Percentiles rank a stretch among this genome's conserved stretches.
Evolutionary conservation across 2,888 invertebrate species (phyloP).

Genomic region (Melanostoma scalare): DNA sequence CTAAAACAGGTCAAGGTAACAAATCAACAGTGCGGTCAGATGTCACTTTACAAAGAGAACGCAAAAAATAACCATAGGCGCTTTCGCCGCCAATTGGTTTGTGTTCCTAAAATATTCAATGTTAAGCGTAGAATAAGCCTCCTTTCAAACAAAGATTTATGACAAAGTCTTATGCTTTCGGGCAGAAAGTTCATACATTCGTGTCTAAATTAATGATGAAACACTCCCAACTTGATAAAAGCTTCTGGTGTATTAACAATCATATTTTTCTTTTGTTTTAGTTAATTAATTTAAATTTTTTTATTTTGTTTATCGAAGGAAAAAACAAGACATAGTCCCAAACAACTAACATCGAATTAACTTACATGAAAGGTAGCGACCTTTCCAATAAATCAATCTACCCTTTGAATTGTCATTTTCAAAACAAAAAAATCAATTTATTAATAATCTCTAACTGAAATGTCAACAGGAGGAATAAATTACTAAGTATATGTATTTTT

Average conservation of each 20-base stretch:
- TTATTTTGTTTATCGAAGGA: not conserved
- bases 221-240: constrained; percentile 2
- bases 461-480: constrained; percentile 30
- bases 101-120: not conserved
- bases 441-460: not conserved
- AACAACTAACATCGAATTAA: not conserved
- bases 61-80: not conserved
- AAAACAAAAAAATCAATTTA: not conserved
- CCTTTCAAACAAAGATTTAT: constrained; percentile 11
- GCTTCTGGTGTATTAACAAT: constrained; percentile 10
- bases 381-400: constrained; percentile 30
- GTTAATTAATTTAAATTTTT: constrained; percentile 1
- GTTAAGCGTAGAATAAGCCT: not conserved
- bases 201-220: constrained; percentile 26
- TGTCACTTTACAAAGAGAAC: constrained; percentile 4
- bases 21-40: not conserved
- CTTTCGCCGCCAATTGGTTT: constrained; percentile 3
- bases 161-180: constrained; percentile 18
- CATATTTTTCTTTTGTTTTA: not conserved
- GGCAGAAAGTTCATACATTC: constrained; percentile 31
- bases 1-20: constrained; percentile 19
- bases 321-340: constrained; percentile 13
- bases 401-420: constrained; percentile 14
- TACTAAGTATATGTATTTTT: not conserved
- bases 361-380: constrained; percentile 23